Evolutionary conservation across 2,797 vertebrate genomes (phyloP), one percentile per base, ranked within the genome.

Genomic region (Cirrhinus mrigala): DNA sequence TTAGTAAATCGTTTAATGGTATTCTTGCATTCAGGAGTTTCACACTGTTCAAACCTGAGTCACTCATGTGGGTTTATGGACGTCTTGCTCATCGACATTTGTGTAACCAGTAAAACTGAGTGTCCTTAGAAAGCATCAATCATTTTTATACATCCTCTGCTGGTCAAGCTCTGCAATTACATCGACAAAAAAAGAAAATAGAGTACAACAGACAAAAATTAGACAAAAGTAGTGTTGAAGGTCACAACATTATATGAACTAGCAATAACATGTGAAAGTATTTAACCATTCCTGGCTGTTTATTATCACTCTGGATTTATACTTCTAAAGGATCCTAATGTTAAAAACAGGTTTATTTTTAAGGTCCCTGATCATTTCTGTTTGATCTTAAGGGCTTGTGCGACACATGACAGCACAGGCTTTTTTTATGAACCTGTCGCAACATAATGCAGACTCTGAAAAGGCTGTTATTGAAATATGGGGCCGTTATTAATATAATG

Each of bases 121-220:
- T 2, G 46, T 46, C 24, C 64, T 78, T 78, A 40, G n/a, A 70
- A 73, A 68, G 10, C 83, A 76, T 82, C 56, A 48, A 73, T 83
- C 6, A 85, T 88, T 52, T 89, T 84, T 54, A 85, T 52, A 81
- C 86, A 81, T 86, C 87, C 81, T 89, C 89, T 89, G 81, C 87
- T 90, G 88, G 88, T 62, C 14, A 68, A 33, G 27, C 2, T n/a
- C 44, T 81, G 87, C 22, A 62, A 86, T 84, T 87, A 76, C 87
- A 88, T 9, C 3, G 20, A 77, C n/a, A 24, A 79, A 54, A 77
- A 66, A 29, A 44, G 2, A 87, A 70, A 10, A 46, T 9, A 46
- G 7, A 46, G 44, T 37, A 37, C 4, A 37, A 37, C 33, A 5
- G 33, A 16, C 16, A 46, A 15, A 46, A 71, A 40, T 1, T 0